Evolutionary conservation across 2,113 vertebrate genomes (phyloP), one percentile per base, ranked within the genome.

Genomic region (Proterorhinus semilunaris): DNA sequence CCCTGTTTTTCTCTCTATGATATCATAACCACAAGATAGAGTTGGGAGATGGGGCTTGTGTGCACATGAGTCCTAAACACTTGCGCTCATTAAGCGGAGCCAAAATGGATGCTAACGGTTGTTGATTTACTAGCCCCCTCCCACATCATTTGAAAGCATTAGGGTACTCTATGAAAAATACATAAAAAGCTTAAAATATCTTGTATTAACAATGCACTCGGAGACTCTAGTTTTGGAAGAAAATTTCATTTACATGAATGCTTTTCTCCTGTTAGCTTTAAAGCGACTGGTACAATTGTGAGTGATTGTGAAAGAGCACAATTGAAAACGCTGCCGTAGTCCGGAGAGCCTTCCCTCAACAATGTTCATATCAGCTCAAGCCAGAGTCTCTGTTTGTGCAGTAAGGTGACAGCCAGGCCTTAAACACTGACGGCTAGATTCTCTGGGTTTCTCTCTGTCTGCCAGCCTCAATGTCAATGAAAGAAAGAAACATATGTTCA

Each of bases 21-120:
- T 93, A 92, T 93, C 93, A 93, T 93, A 93, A 93, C 93, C 93
- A 90, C 93, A 93, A 91, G 87, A 91, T 91, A 91, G 91, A 89
- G 84, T 82, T 89, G 83, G 88, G 86, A 90, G 88, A 88, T 83
- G 81, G 86, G 83, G 72, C 80, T 83, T 71, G 42, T 75, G 88
- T 74, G 80, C 87, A 91, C 85, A 88, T 87, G 80, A 89, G 83
- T 83, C 85, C 87, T 87, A 87, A 89, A 89, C 85, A 83, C 76
- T 77, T 85, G 85, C 69, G 78, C 86, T 89, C 87, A 86, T 85
- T 86, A 89, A 61, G 74, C 77, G 5, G 76, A 80, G 81, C 68
- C 6, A 80, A 89, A 90, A 87, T 89, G 87, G 88, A 90, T 10
- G 84, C 83, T 78, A 72, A 83, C 78, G 79, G 78, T 69, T 87